phyloP scores from a whole-genome alignment of 1,140 invertebrate species.

The Polyergus mexicanus region DNA sequence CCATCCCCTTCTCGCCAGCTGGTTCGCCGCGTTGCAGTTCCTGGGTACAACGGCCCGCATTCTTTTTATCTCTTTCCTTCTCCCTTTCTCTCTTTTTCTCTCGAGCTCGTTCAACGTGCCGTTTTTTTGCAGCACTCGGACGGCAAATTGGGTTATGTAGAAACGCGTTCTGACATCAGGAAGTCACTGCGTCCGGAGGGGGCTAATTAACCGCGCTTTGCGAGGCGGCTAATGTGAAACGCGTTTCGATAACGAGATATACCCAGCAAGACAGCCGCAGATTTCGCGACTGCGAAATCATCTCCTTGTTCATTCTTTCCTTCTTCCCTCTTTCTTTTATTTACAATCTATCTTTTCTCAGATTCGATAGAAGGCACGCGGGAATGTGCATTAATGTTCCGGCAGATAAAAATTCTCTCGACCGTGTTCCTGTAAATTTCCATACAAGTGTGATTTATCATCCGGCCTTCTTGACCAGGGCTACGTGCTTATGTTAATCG shows the following conservation, averaged over 20 bases:
- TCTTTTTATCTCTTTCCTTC: conserved; percentile 10
- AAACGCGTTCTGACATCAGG: conserved; percentile 68
- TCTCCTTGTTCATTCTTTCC: background rate
- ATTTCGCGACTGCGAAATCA: background rate
- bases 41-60: conserved; percentile 27
- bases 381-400: background rate
- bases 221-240: conserved; percentile 28
- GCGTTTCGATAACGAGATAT: conserved; percentile 38
- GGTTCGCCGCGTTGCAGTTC: conserved; percentile 19
- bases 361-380: background rate
- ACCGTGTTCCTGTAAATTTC: conserved; percentile 23
- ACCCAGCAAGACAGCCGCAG: background rate
- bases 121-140: conserved; percentile 56
- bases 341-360: conserved; percentile 6
- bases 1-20: conserved; percentile 12
- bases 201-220: conserved; percentile 74
- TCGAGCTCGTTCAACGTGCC: conserved; percentile 15
- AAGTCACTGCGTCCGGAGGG: conserved; percentile 51
- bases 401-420: background rate
- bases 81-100: conserved; percentile 43
- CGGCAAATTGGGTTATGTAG: conserved; percentile 76
- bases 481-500: conserved; percentile 22
- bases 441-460: conserved; percentile 34
- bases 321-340: conserved; percentile 5
- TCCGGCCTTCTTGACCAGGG: no score